phyloP scores from a whole-genome alignment of 1,140 invertebrate species.

The Conopomorpha cramerella region DNA sequence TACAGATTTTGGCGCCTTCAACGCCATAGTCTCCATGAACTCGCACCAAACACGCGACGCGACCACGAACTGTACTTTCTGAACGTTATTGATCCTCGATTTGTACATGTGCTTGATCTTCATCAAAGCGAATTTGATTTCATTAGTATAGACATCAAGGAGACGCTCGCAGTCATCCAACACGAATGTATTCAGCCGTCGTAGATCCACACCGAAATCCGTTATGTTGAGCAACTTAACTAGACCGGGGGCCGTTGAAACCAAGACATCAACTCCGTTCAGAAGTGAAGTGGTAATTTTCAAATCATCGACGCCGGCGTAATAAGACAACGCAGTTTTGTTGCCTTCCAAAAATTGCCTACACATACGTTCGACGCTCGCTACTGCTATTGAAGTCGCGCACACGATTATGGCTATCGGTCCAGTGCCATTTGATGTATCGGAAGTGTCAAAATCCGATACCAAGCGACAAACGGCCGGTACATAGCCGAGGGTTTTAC shows the following conservation, averaged over 20 bases:
- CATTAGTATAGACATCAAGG: constrained; percentile 19
- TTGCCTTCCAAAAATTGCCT: constrained; percentile 24
- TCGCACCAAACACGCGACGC: constrained; percentile 37
- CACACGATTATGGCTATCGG: constrained; percentile 37
- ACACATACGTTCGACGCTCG: constrained; percentile 16
- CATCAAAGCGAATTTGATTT: constrained; percentile 25
- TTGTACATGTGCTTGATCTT: constrained; percentile 34
- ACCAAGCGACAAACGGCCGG: constrained; percentile 48
- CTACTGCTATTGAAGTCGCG: constrained; percentile 30
- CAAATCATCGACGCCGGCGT: constrained; percentile 28
- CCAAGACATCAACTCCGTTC: constrained; percentile 36
- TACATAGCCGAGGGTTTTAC: constrained; percentile 60
- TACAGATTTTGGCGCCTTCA: constrained; percentile 30
- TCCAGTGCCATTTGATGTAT: constrained; percentile 15
- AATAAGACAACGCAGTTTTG: constrained; percentile 25
- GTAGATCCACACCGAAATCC: constrained; percentile 31
- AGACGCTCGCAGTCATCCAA: constrained; percentile 40
- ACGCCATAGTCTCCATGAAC: constrained; percentile 32
- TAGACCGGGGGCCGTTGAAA: constrained; percentile 26
- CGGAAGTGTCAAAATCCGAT: constrained; percentile 17
- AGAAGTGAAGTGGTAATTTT: constrained; percentile 23
- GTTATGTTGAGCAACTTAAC: constrained; percentile 24
- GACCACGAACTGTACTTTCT: constrained; percentile 33
- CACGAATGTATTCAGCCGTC: constrained; percentile 25
- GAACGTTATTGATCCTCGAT: constrained; percentile 23